Conservation (phyloP, 2,888 invertebrate genomes). For the Himalopsyche kuldschensis region DNA sequence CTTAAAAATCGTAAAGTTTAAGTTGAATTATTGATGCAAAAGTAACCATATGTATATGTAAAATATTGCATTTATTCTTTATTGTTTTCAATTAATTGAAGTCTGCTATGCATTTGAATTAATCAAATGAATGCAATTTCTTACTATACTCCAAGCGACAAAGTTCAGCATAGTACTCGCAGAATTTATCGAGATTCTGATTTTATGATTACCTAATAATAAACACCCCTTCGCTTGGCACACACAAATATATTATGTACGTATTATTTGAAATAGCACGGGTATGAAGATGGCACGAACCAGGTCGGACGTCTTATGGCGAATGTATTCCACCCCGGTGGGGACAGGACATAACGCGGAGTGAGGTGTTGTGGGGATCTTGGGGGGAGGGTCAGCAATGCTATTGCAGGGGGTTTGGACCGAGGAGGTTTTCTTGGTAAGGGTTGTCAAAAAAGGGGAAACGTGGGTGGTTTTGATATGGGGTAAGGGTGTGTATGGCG, state of each 20-base stretch:
- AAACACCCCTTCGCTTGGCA: conserved; percentile 29
- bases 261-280: conserved; percentile 3
- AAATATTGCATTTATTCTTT: too few species aligned
- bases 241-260: conserved; percentile 22
- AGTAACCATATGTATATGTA: too few species aligned
- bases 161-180: background rate
- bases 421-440: background rate
- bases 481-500: background rate
- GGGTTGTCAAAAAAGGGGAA: background rate
- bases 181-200: background rate
- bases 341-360: background rate
- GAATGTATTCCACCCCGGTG: conserved; percentile 34
- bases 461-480: background rate
- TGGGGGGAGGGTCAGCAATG: conserved; percentile 19
- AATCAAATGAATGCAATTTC: background rate
- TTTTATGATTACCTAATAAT: conserved; percentile 4
- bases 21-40: too few species aligned
- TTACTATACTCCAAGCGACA: background rate
- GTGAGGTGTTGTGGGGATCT: conserved; percentile 1
- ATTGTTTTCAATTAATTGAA: too few species aligned
- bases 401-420: background rate
- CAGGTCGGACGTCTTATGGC: conserved; percentile 40
- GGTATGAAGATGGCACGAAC: conserved; percentile 37
- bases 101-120: too few species aligned
- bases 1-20: too few species aligned